Evolutionary conservation across 2,797 vertebrate species (phyloP).

Genomic region (Alosa sapidissima): DNA sequence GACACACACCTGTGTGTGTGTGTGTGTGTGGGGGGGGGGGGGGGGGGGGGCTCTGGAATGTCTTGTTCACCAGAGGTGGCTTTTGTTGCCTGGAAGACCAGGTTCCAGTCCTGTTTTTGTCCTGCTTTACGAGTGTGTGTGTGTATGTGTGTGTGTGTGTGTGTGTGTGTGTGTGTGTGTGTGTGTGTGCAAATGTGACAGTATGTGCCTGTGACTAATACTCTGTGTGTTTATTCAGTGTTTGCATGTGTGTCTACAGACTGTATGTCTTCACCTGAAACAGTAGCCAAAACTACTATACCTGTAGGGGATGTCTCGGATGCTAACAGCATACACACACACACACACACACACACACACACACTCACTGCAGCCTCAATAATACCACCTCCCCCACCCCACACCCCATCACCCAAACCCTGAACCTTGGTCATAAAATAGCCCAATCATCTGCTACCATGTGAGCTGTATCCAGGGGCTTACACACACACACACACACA

Average conservation of each 20-base stretch:
- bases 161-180: background rate
- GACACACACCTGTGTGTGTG: too few species aligned
- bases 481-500: background rate
- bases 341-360: background rate
- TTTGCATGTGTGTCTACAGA: background rate
- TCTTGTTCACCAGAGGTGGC: background rate
- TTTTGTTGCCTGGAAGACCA: background rate
- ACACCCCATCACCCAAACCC: background rate
- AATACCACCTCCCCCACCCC: background rate
- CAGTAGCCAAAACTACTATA: too few species aligned
- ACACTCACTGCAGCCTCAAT: background rate
- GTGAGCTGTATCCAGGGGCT: background rate
- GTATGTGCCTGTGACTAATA: background rate
- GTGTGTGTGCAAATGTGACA: background rate
- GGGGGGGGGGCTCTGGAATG: background rate
- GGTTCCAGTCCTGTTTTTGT: background rate
- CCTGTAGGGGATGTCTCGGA: too few species aligned
- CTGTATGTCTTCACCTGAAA: too few species aligned
- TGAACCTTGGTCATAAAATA: background rate
- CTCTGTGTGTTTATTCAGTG: background rate
- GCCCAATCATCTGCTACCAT: background rate
- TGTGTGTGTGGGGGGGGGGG: too few species aligned
- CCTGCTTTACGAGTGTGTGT: background rate
- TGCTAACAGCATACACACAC: background rate
- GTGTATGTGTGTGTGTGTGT: background rate